Percentiles rank a stretch among this genome's conserved stretches.
Evolutionary conservation across 2,888 invertebrate species (phyloP).

Genomic region (Rotaria macrura): DNA sequence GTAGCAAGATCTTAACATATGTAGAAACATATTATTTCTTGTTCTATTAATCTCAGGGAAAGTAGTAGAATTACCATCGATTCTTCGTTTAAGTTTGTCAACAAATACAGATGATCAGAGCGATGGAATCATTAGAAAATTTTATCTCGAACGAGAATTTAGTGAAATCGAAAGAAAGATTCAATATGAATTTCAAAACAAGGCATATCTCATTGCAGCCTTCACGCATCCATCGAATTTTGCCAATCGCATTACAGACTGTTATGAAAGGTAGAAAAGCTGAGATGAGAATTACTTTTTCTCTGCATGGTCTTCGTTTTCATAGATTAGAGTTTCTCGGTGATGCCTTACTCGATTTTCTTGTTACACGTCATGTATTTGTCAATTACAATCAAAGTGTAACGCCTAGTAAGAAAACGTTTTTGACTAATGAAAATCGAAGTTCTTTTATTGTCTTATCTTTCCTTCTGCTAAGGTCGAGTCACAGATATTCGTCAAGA

Average conservation of each 20-base stretch:
- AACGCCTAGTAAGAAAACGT: conserved; percentile 23
- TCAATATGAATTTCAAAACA: conserved; percentile 74
- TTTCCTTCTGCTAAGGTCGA: conserved; percentile 22
- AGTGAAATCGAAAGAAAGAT: conserved; percentile 60
- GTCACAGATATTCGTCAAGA: conserved; percentile 35
- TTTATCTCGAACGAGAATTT: background rate
- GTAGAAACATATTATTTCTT: too few species aligned
- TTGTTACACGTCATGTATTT: conserved; percentile 27
- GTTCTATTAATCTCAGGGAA: too few species aligned
- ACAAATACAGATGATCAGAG: background rate
- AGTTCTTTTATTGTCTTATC: too few species aligned
- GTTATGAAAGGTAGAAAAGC: conserved; percentile 27
- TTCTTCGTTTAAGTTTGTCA: background rate
- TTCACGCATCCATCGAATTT: conserved; percentile 30
- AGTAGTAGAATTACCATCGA: background rate
- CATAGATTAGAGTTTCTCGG: conserved; percentile 32
- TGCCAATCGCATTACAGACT: conserved; percentile 20
- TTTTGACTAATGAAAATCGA: background rate
- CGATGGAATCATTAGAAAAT: background rate
- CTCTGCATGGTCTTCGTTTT: background rate
- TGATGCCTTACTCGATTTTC: conserved; percentile 30
- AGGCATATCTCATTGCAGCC: conserved; percentile 77
- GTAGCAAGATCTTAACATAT: too few species aligned
- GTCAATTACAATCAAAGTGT: conserved; percentile 5
- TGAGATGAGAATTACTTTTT: too few species aligned